Evolutionary conservation across 2,113 vertebrate species (phyloP).

Genomic region (Cyanoderma ruficeps): DNA sequence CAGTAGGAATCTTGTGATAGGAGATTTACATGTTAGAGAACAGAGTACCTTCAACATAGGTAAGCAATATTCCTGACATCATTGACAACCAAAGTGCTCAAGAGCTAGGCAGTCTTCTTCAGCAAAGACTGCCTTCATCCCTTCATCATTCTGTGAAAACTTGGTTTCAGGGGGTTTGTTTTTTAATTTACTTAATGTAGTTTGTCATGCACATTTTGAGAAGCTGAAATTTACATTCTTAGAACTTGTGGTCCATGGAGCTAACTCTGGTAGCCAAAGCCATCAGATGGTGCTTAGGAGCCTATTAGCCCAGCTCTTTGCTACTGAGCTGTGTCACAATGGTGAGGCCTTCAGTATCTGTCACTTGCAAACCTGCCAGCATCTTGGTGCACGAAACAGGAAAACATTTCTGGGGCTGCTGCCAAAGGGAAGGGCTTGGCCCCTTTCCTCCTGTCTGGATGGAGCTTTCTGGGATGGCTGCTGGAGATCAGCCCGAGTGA

Average conservation of each 20-base stretch:
- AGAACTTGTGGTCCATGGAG: background rate
- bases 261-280: background rate
- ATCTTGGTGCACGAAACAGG: background rate
- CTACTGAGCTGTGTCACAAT: background rate
- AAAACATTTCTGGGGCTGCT: constrained; percentile 41
- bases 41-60: background rate
- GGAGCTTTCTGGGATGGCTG: background rate
- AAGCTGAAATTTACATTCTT: background rate
- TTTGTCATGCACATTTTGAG: background rate
- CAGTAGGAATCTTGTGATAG: background rate
- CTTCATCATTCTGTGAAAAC: background rate
- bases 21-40: background rate
- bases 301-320: background rate
- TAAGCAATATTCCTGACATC: background rate
- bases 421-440: constrained; percentile 1
- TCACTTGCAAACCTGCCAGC: constrained; percentile 11
- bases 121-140: background rate
- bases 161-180: background rate
- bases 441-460: background rate
- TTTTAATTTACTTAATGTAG: background rate
- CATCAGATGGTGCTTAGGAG: background rate
- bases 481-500: background rate
- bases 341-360: background rate
- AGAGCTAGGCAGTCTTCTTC: background rate
- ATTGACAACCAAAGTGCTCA: background rate